Evolutionary conservation across 23 tunicate species (phyloP), one percentile per base, ranked within the genome.

Genomic region (Halocynthia aurantium): DNA sequence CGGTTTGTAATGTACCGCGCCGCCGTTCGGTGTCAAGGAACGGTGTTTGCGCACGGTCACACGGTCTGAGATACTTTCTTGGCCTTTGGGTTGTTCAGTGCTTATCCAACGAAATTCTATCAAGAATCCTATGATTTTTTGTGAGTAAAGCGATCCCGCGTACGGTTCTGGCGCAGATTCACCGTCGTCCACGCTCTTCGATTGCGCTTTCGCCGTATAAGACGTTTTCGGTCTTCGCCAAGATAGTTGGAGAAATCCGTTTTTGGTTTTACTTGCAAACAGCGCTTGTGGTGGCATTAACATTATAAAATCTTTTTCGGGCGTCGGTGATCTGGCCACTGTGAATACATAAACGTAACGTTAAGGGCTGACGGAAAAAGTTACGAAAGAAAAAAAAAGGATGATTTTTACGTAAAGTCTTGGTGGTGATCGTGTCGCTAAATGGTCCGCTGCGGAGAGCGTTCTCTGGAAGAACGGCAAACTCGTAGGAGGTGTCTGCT

Each of bases 21-120:
- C 44, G 44, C 44, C 44, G 44, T 31, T 31, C 44, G 4, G 44
- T 31, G 44, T 31, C 44, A 31, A 31, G 44, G 44, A 31, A 31
- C 44, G 44, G 44, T 31, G 44, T 31, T 31, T 31, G 44, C 44
- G 44, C 44, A 31, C 44, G 17, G 17, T 2, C 2, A 15, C 4
- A 18, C 64, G 64, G 1, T 15, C 64, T 60, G 18, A 60, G 17
- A 60, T 60, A 18, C n/a, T 18, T 60, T 60, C 64, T 60, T 60
- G 64, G n/a, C 17, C 64, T 18, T 60, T 61, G 2, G 22, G 57
- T 53, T 61, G 10, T 6, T 67, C 72, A 52, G 22, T 52, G 21
- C 86, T 83, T 6, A 79, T 52, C 65, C 77, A 18, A 57, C 84
- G 62, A 76, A 76, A 88, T 54, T 88, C 95, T 31, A 88, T 58